phyloP scores from a whole-genome alignment of 2,113 vertebrate genomes.

The Canis aureus region DNA sequence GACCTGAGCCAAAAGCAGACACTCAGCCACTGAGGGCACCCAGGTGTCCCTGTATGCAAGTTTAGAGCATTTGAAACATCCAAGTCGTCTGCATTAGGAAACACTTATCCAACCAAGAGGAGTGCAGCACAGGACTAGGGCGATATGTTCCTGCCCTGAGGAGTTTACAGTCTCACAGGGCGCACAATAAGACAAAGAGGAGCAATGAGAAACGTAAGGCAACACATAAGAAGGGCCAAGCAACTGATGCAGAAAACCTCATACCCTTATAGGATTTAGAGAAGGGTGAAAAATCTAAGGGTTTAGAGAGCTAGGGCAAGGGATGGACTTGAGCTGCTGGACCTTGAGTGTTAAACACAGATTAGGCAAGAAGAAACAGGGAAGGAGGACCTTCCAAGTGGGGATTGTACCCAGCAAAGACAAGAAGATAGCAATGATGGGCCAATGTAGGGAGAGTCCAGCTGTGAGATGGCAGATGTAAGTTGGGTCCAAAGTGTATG shows the following conservation, averaged over 20 bases:
- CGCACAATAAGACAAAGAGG: neutral
- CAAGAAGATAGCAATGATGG: neutral
- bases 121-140: neutral
- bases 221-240: neutral
- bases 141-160: neutral
- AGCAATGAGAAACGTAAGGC: neutral
- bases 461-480: neutral
- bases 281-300: neutral
- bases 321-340: neutral
- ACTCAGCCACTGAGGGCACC: no score
- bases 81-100: neutral
- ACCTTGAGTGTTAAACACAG: neutral
- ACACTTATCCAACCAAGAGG: slow-evolving; percentile 2
- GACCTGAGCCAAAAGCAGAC: no score
- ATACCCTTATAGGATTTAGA: neutral
- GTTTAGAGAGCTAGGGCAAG: neutral
- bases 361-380: neutral
- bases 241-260: neutral
- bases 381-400: neutral
- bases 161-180: neutral
- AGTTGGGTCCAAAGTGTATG: neutral
- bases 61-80: neutral
- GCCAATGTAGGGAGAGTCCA: neutral
- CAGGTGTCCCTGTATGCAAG: neutral
- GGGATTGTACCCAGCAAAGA: neutral